Conservation (phyloP, 1,140 invertebrate genomes). For the Tetranychus cinnabarinus region DNA sequence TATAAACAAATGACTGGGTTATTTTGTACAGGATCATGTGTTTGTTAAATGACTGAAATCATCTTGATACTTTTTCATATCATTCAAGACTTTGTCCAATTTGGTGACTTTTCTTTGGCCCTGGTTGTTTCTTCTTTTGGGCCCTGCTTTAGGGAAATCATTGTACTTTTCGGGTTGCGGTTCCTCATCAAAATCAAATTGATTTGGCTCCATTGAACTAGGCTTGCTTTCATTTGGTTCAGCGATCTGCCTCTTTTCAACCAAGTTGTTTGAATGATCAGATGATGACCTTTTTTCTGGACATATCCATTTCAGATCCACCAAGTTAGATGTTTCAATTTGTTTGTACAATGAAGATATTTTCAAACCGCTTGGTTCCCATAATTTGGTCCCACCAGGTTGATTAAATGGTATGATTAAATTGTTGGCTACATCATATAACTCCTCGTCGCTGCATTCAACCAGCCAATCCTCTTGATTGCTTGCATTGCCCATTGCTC, state of each 20-base stretch:
- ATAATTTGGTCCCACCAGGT: neutral
- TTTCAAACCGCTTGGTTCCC: constrained; percentile 10
- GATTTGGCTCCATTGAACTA: neutral
- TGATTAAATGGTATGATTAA: neutral
- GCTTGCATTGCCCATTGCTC: neutral
- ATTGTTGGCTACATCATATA: neutral
- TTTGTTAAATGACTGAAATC: no score
- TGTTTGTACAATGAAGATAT: constrained; percentile 7
- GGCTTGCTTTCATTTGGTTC: neutral
- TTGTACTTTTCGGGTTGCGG: neutral
- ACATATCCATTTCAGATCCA: constrained; percentile 11
- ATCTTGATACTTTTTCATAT: constrained; percentile 2
- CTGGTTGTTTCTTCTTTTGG: neutral
- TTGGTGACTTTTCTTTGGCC: constrained; percentile 1
- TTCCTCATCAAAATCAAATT: constrained; percentile 6
- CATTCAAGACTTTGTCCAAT: constrained; percentile 4
- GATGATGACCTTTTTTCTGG: constrained; percentile 10
- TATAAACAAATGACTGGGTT: no score
- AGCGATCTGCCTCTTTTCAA: neutral
- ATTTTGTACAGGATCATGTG: no score
- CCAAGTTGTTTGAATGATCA: neutral
- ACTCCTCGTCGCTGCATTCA: neutral
- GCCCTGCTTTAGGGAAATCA: neutral
- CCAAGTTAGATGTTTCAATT: constrained; percentile 7
- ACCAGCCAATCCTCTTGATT: neutral